Percentiles rank a stretch among this genome's conserved stretches.
These are phyloP conservation scores for Cynocephalus volans DNA, from an alignment of 2,113 vertebrate genomes.

Conservation along the genomic window DNA sequence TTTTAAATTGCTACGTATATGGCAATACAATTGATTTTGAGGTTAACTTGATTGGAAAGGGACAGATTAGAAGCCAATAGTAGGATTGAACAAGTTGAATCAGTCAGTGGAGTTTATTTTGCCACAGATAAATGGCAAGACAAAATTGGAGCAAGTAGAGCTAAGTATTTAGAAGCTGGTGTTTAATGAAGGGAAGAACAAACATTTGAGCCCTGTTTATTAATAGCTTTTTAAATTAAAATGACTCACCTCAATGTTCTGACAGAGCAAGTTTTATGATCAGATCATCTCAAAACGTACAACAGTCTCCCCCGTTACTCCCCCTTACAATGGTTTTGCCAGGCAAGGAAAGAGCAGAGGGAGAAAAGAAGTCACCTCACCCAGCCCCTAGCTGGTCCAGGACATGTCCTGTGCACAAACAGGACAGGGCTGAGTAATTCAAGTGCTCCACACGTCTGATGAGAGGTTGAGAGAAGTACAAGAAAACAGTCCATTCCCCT, in stretches of 20 bases:
- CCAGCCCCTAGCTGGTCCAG: neutral
- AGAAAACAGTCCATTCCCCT: neutral
- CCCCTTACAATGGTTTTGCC: neutral
- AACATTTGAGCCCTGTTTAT: neutral
- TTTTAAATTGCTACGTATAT: neutral
- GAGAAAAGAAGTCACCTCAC: neutral
- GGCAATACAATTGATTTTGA: neutral
- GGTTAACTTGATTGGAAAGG: conserved; percentile 27
- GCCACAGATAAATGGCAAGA: conserved; percentile 28
- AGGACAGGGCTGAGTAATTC: neutral
- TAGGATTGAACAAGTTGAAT: neutral
- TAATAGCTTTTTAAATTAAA: conserved; percentile 40
- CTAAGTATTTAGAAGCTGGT: neutral
- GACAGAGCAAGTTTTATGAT: neutral
- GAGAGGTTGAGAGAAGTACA: neutral
- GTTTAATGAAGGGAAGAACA: neutral
- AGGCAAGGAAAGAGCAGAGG: neutral
- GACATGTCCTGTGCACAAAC: neutral
- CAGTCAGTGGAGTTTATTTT: conserved; percentile 43
- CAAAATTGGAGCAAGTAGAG: conserved; percentile 12
- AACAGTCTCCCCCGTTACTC: neutral
- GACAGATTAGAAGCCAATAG: conserved; percentile 33
- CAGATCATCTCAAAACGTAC: neutral
- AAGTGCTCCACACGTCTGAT: neutral
- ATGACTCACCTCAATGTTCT: neutral